Base-by-base conservation (phyloP, 2,888 invertebrate species). In the Xestoiulus laeticollis region DNA sequence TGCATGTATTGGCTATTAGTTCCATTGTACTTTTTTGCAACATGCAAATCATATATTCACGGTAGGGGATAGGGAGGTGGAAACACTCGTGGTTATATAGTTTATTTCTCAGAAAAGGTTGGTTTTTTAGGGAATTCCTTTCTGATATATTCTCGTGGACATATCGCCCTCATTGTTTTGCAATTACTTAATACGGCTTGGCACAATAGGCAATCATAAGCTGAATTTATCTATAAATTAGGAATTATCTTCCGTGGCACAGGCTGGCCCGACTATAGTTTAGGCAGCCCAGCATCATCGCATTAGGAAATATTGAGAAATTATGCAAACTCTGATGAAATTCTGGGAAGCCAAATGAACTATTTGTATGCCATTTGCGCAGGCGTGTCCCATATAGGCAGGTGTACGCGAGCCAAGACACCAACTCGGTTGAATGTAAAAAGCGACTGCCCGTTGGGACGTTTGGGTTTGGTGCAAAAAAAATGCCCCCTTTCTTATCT, bases 121-220 rank as follows among this genome's bases (percentile, higher is more conserved):
- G 59, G 59, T 59, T 59, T 59, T n/a, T 59, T 19, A 59, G 19
- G 59, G n/a, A 59, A 59, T 59, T n/a, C 6, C 22, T 22, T 19
- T 53, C 53, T 19, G 3, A n/a, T 59, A 19, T 59, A 19, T 6
- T n/a, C 59, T 59, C n/a, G n/a, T n/a, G n/a, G n/a, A 59, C 14
- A 48, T 59, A 59, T 59, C 19, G 59, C 59, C 59, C 19, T 59
- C 59, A 59, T 59, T 59, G 59, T 59, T 59, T 59, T n/a, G 19
- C 59, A 59, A 59, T 59, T 59, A 59, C 59, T 59, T 59, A 59
- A 59, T 59, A n/a, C 59, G 59, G 59, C 59, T n/a, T 59, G n/a
- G 22, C 19, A 59, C 59, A 59, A 59, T 59, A 8, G 59, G n/a
- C 19, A 59, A 59, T 59, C 59, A 59, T 19, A n/a, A 59, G 59